Percentiles rank a stretch among this genome's conserved stretches.
Evolutionary conservation across 2,113 vertebrate species (phyloP).

Genomic region (Odontesthes bonariensis): DNA sequence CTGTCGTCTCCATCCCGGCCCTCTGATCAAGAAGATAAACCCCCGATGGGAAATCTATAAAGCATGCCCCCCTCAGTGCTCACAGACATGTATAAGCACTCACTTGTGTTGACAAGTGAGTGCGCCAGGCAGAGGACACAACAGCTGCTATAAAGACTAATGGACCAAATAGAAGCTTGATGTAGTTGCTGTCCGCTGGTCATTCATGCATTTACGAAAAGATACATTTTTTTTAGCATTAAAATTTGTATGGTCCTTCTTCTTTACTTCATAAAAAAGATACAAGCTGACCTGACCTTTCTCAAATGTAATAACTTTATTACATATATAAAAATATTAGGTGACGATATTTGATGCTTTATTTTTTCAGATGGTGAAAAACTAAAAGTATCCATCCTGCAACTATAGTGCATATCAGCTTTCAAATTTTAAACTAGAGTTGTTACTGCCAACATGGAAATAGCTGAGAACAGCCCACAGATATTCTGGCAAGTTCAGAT

Average conservation of each 20-base stretch:
- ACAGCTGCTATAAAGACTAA: slow-evolving; percentile 12
- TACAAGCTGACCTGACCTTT: too few relatives aligned
- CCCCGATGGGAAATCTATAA: slow-evolving; percentile 68
- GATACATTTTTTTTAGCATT: background rate
- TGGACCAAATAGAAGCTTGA: slow-evolving; percentile 31
- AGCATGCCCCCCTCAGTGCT: slow-evolving; percentile 28
- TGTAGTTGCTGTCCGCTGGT: slow-evolving; percentile 5
- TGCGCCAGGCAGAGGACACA: slow-evolving; percentile 9
- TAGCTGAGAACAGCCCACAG: slow-evolving; percentile 44
- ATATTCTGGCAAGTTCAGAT: slow-evolving; percentile 37
- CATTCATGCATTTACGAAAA: slow-evolving; percentile 19
- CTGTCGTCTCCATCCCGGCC: slow-evolving; percentile 51
- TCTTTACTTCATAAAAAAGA: background rate
- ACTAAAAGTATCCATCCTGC: slow-evolving; percentile 16
- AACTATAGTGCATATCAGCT: slow-evolving; percentile 2
- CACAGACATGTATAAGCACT: slow-evolving; percentile 14
- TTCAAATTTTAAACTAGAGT: slow-evolving; percentile 22
- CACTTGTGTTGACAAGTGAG: slow-evolving; percentile 34
- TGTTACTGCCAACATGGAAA: slow-evolving; percentile 46
- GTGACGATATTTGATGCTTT: too few relatives aligned
- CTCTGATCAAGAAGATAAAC: slow-evolving; percentile 71
- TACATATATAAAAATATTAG: too few relatives aligned
- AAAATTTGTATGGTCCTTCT: background rate
- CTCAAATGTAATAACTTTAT: too few relatives aligned
- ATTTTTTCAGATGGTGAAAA: too few relatives aligned